Evolutionary conservation across 2,113 vertebrate species (phyloP).

Genomic region (Tichodroma muraria): DNA sequence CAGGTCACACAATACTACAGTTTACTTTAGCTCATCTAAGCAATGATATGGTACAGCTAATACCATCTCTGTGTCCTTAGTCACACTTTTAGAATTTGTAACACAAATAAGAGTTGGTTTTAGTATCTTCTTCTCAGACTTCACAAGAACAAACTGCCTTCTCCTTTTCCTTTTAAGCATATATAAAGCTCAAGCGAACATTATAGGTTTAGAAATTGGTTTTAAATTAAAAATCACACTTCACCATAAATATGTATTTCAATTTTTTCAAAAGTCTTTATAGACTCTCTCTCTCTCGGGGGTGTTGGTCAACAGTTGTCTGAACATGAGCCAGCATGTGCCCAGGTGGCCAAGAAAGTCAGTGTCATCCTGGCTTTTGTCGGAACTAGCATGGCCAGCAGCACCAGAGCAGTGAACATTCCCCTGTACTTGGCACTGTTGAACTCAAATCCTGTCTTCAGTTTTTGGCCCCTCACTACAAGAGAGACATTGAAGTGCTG

Average conservation of each 20-base stretch:
- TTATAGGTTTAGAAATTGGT: not conserved
- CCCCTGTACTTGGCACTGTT: not conserved
- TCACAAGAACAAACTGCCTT: not conserved
- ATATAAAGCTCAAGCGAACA: not conserved
- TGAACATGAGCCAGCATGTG: not conserved
- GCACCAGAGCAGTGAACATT: not conserved
- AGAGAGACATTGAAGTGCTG: not conserved
- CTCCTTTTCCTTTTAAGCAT: not conserved
- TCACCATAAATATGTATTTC: not conserved
- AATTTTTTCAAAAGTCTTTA: not conserved
- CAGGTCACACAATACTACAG: conserved; percentile 35
- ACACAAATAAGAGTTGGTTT: not conserved
- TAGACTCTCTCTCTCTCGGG: not conserved
- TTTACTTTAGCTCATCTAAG: conserved; percentile 58
- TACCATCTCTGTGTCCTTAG: conserved; percentile 1
- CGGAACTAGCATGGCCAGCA: fast-evolving
- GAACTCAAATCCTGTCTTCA: not conserved
- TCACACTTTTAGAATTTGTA: conserved; percentile 5
- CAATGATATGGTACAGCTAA: conserved; percentile 36
- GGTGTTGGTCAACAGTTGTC: no score
- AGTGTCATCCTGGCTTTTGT: not conserved
- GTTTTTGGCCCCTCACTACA: not conserved
- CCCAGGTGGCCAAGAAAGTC: not conserved
- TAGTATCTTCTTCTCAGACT: not conserved
- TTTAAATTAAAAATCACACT: not conserved